Conservation (phyloP, 2,113 vertebrate genomes). For the Eleginops maclovinus region DNA sequence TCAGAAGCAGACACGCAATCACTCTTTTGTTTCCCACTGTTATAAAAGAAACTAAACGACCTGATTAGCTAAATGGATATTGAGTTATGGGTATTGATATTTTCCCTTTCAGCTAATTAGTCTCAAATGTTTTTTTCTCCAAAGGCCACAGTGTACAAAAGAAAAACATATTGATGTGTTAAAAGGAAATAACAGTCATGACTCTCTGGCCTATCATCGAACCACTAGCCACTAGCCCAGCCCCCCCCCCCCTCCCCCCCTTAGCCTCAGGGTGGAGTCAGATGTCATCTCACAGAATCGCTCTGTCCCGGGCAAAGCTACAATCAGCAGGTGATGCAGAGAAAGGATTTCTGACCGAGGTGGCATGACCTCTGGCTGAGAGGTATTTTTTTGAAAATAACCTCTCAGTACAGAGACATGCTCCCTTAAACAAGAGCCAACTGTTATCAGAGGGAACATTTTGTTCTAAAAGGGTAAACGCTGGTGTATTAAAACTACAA, state of each 20-base stretch:
- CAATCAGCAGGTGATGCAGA: slow-evolving; percentile 18
- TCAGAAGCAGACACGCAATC: slow-evolving; percentile 7
- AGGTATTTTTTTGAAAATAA: slow-evolving; percentile 18
- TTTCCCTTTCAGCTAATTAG: slow-evolving; percentile 3
- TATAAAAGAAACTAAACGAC: not conserved
- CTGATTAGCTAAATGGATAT: not conserved
- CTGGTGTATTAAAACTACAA: not conserved
- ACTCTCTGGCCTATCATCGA: slow-evolving; percentile 15
- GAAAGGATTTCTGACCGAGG: slow-evolving; percentile 15
- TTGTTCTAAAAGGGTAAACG: not conserved
- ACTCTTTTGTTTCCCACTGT: not conserved
- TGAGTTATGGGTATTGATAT: not conserved
- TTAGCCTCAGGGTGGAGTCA: slow-evolving; percentile 38
- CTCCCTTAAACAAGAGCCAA: not conserved
- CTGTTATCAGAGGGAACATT: not conserved
- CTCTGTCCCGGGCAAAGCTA: not conserved
- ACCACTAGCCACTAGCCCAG: no score
- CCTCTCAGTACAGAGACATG: slow-evolving; percentile 3
- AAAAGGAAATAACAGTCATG: slow-evolving; percentile 11
- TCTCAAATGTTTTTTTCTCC: not conserved
- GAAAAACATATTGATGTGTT: not conserved
- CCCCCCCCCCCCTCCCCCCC: no score
- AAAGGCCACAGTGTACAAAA: not conserved
- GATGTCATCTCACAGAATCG: slow-evolving; percentile 28
- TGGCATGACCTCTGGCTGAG: slow-evolving; percentile 3